Conservation (phyloP, 1,140 invertebrate species). For the Pantala flavescens region DNA sequence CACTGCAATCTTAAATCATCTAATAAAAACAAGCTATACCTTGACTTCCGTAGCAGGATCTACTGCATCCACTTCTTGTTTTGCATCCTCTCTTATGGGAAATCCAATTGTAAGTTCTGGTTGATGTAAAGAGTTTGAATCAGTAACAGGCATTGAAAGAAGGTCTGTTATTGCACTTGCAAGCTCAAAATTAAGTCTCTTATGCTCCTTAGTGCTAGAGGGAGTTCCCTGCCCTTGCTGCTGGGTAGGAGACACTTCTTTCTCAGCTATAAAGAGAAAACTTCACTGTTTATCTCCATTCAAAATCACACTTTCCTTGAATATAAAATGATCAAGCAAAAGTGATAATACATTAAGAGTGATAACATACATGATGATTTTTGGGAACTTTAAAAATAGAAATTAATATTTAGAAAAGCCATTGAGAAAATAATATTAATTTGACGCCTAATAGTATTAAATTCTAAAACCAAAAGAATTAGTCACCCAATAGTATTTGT, state of each 20-base stretch:
- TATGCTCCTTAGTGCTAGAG: neutral
- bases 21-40: neutral
- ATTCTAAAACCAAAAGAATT: no score
- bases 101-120: neutral
- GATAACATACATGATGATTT: no score
- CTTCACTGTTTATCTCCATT: no score
- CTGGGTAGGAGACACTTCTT: neutral
- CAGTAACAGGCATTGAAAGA: neutral
- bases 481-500: no score
- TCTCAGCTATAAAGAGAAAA: neutral
- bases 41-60: neutral
- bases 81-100: neutral
- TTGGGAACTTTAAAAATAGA: no score
- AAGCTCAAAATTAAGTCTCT: neutral
- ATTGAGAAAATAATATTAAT: no score
- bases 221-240: neutral
- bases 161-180: neutral
- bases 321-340: no score
- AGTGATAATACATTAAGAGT: no score
- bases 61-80: neutral
- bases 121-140: neutral
- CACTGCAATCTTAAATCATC: no score
- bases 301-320: no score
- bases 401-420: no score
- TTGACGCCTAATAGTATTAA: no score